A percentile compares a stretch with the other conserved stretches of the same genome.
Evolutionary conservation across 2,113 vertebrate species (phyloP).

Genomic region (Pollachius pollachius): DNA sequence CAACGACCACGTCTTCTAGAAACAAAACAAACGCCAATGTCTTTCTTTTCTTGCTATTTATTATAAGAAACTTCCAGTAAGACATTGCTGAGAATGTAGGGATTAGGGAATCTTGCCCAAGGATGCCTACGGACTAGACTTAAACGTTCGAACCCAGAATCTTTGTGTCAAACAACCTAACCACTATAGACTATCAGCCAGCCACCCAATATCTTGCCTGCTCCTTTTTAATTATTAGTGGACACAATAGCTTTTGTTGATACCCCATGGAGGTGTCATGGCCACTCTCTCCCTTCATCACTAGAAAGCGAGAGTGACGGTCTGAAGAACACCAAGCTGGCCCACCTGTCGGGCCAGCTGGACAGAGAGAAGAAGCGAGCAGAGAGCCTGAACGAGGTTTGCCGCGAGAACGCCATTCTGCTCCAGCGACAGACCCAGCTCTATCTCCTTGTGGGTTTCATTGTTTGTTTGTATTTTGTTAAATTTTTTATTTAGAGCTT

Average conservation of each 20-base stretch:
- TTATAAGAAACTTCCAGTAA: background rate
- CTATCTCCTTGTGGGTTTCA: conserved; percentile 65
- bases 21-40: background rate
- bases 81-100: too few relatives aligned
- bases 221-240: too few relatives aligned
- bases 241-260: background rate
- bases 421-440: conserved; percentile 76
- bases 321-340: conserved; percentile 72
- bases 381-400: conserved; percentile 61
- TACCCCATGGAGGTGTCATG: background rate
- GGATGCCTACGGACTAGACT: too few relatives aligned
- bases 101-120: too few relatives aligned
- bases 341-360: conserved; percentile 70
- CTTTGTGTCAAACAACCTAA: background rate
- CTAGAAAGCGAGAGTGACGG: conserved; percentile 76
- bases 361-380: conserved; percentile 72
- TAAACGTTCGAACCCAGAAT: too few relatives aligned
- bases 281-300: background rate
- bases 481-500: background rate
- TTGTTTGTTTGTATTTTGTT: background rate
- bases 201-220: too few relatives aligned
- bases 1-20: too few relatives aligned
- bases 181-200: too few relatives aligned
- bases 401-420: conserved; percentile 62
- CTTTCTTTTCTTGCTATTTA: background rate